Evolutionary conservation across 30 jellyfish, hydroid and myxozoan species (phyloP), one percentile per base, ranked within the genome.

Genomic region (Kudoa iwatai): DNA sequence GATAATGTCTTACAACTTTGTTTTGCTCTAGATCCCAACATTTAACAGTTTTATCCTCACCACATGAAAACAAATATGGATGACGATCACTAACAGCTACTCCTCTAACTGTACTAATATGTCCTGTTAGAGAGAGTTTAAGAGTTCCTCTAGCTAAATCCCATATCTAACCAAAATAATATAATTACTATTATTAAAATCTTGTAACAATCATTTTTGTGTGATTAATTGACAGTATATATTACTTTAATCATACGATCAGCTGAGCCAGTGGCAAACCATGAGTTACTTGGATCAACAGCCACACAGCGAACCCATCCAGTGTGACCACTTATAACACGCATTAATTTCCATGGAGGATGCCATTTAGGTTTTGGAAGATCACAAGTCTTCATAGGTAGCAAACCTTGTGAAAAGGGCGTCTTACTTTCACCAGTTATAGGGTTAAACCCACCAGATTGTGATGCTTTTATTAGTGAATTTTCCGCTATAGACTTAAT

Each of bases 271-370:
- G 98, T 79, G 34, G 88, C 65, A 51, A 63, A 79, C 98, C 98
- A 79, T 49, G 50, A 64, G 39, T 79, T 79, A 22, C 77, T 88
- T 4, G 98, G 98, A 36, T 79, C 98, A 22, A 79, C 74, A 17
- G 98, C 85, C 28, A 54, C 82, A 40, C 98, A 79, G 12, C 98
- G 31, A 3, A 79, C 98, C 98, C 98, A 79, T n/a, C 98, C 98
- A 11, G 89, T 79, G 52, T 79, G 98, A 6, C 98, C 98, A 56
- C 88, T 62, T 17, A 79, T 55, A 11, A 79, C 98, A 49, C 87
- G 34, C 87, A 61, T 79, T 16, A 79, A 64, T 48, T 79, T 79
- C 98, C 98, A 79, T 10, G 98, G 98, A 32, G 87, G 79, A 53
- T 79, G 98, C 98, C 98, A 79, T 11, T 48, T 57, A 10, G 98